Conservation (phyloP, 2,888 invertebrate species). For the Andrena flavipes region DNA sequence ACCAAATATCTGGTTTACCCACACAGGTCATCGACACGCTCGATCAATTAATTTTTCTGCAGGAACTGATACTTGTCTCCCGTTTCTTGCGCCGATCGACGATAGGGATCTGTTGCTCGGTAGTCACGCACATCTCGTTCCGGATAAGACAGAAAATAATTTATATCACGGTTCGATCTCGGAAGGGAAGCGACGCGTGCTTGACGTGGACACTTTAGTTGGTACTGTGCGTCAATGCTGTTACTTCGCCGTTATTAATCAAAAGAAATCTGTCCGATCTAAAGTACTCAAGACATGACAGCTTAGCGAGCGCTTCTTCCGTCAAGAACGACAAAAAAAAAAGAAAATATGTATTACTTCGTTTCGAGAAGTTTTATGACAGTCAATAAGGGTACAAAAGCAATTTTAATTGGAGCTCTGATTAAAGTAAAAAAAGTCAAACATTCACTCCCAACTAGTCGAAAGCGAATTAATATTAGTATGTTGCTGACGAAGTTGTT, state of each 20-base stretch:
- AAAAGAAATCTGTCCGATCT: background rate
- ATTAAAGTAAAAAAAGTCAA: too few species aligned
- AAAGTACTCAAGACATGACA: too few species aligned
- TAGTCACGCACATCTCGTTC: conserved; percentile 58
- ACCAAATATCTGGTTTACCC: conserved; percentile 64
- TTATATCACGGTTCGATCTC: conserved; percentile 32
- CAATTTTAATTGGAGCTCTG: too few species aligned
- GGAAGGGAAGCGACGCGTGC: conserved; percentile 3
- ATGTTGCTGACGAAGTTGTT: too few species aligned
- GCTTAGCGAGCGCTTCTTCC: too few species aligned
- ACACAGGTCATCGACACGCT: conserved; percentile 64
- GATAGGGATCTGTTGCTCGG: conserved; percentile 53
- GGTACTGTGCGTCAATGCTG: background rate
- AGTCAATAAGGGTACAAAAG: too few species aligned
- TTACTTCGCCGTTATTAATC: background rate
- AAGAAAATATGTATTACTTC: too few species aligned
- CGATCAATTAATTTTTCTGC: conserved; percentile 70
- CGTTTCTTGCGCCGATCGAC: conserved; percentile 42
- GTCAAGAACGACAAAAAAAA: too few species aligned
- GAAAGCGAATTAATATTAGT: too few species aligned
- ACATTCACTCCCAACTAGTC: too few species aligned
- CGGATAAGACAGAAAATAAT: conserved; percentile 35
- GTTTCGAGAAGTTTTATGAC: too few species aligned
- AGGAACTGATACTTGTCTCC: conserved; percentile 63
- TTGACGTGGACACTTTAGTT: background rate